Conservation (phyloP, 1,140 invertebrate species). For the Hyphantria cunea region DNA sequence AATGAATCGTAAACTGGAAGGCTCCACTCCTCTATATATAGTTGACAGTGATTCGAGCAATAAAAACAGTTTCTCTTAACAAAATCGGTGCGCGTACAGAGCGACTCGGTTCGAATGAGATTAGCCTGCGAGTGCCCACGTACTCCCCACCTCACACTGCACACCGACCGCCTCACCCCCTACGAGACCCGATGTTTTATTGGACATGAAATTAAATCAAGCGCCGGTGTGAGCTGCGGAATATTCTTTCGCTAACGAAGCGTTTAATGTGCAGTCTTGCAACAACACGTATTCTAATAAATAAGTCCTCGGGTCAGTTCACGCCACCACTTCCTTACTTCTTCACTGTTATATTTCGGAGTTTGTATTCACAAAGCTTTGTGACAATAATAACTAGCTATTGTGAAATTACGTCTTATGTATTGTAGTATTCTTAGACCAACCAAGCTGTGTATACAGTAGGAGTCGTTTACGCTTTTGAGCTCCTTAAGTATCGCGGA, state of each 20-base stretch:
- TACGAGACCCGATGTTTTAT: conserved; percentile 15
- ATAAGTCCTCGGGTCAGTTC: conserved; percentile 1
- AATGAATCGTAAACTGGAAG: conserved; percentile 20
- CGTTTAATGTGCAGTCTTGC: conserved; percentile 23
- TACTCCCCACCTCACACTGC: not conserved
- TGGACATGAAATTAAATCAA: conserved; percentile 37
- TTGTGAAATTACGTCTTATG: too few species aligned
- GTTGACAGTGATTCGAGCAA: conserved; percentile 36
- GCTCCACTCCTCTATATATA: conserved; percentile 11
- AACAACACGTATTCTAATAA: conserved; percentile 15
- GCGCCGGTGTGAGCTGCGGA: conserved; percentile 16
- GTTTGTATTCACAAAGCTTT: too few species aligned
- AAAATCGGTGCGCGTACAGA: conserved; percentile 36
- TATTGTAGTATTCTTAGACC: too few species aligned
- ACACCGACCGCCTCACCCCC: not conserved
- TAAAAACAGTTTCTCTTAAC: conserved; percentile 51
- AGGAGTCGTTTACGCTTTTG: too few species aligned
- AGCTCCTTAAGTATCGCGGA: too few species aligned
- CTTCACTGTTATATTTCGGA: too few species aligned
- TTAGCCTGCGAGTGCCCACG: conserved; percentile 31
- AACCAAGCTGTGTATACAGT: too few species aligned
- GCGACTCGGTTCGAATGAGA: conserved; percentile 39
- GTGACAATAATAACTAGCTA: too few species aligned
- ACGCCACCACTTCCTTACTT: conserved; percentile 8
- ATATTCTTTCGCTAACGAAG: conserved; percentile 36